Evolutionary conservation across 2,113 vertebrate species (phyloP), one percentile per base, ranked within the genome.

Genomic region (Grallaria varia): DNA sequence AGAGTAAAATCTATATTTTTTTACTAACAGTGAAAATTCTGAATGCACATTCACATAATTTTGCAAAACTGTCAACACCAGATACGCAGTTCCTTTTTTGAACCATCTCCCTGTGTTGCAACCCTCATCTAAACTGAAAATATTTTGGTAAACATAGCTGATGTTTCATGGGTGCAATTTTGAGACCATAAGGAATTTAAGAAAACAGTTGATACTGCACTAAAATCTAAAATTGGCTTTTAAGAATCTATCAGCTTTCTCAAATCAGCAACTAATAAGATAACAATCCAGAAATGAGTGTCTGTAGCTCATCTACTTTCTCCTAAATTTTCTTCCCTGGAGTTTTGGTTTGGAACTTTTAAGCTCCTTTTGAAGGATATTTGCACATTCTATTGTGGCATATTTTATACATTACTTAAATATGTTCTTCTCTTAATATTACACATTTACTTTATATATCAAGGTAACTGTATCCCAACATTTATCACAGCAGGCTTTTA

Each of bases 61-160:
- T 89, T 89, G 85, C 60, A 88, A 89, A 96, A 89, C 94, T 96
- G 94, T 94, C 93, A 94, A 91, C 90, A 84, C 81, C 86, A 94
- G 84, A 85, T 75, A 91, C 6, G 55, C 14, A 6, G 85, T 90
- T 93, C 87, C 89, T 90, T 59, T 87, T 80, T 69, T 92, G 74
- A 95, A 95, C 85, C 88, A 93, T 89, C 74, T 91, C 78, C 81
- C 66, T 76, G 84, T 74, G 81, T 84, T 94, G 87, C 55, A 94
- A 91, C 91, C 87, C 90, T 68, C 71, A 85, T 79, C 84, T 95
- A 95, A 89, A 95, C 80, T 87, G 93, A 97, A 97, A 95, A 94
- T 95, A 97, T 94, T 95, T 91, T 95, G 71, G 91, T 97, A 95
- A 96, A 94, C 84, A 92, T 92, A 95, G 88, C 21, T 96, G 87